Evolutionary conservation across 2,888 invertebrate genomes (phyloP), one percentile per base, ranked within the genome.

Genomic region (Julus scandinavius): DNA sequence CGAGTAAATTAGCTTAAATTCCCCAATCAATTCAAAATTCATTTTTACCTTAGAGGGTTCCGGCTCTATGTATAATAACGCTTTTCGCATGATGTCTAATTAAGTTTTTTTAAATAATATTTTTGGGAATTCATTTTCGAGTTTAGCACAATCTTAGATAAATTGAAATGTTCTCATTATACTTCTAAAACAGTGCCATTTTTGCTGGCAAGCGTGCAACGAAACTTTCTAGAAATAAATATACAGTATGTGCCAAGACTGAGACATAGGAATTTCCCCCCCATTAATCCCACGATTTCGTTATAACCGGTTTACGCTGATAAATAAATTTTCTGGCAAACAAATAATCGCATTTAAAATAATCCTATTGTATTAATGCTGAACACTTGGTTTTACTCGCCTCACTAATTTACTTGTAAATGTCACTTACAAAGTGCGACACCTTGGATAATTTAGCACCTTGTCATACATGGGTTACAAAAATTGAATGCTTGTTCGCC

Each of bases 281-380:
- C 11, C 45, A 45, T 45, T 45, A 7, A 29, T 29, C 29, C 29
- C 29, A 29, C 7, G 20, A 20, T 20, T 72, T 72, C 29, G 72
- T 29, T 72, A 6, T 63, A 63, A 20, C 20, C 11, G 72, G 29
- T 29, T 72, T 72, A 29, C 72, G 29, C 54, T 17, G 15, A 15
- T 54, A 54, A 54, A 54, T 72, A 72, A 72, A 72, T 20, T 20
- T 20, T 29, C 29, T 0, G 7, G 29, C 7, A 72, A 20, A 72
- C 80, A 38, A 80, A 38, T 40, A 40, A 80, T 80, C 80, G 80
- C 80, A 40, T 80, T 40, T 80, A 38, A 80, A 80, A 80, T 80
- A 80, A 80, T 38, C 80, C 38, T 17, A n/a, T 72, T 72, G 29
- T 17, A 58, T 58, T 58, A 58, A 58, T 58, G 58, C 58, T 17